A percentile compares a stretch with the other conserved stretches of the same genome.
These are phyloP conservation scores for Tamias sibiricus DNA, from an alignment of 2,113 vertebrate genomes.

Conservation along the genomic window DNA sequence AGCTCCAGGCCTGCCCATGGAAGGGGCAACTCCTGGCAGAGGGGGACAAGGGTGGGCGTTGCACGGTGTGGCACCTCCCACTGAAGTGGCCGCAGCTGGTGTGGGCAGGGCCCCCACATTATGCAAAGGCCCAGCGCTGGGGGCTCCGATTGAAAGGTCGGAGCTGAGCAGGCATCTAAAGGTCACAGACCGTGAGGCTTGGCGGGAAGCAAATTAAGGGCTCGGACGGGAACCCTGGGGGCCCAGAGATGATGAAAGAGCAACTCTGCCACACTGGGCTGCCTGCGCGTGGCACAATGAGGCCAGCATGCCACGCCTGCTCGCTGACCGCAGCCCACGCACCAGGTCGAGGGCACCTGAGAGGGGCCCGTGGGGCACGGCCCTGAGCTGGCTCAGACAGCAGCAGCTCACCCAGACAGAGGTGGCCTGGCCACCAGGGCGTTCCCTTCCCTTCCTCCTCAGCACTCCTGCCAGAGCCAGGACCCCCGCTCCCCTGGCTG, in stretches of 20 bases:
- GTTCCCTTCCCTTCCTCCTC: accelerated
- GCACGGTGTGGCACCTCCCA: accelerated
- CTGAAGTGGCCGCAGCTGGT: neutral
- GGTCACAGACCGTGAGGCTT: neutral
- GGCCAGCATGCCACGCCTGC: neutral
- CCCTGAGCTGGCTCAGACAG: accelerated
- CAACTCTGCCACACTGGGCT: neutral
- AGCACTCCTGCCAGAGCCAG: neutral
- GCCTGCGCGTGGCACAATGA: neutral
- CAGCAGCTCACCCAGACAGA: neutral
- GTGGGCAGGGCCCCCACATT: accelerated
- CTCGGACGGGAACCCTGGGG: constrained; percentile 14
- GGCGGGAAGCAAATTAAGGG: constrained; percentile 60
- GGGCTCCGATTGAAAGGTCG: constrained; percentile 32
- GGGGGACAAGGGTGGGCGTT: neutral
- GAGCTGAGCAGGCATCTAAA: neutral
- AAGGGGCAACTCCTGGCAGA: accelerated
- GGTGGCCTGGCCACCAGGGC: accelerated
- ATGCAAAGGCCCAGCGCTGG: neutral
- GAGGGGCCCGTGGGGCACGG: accelerated
- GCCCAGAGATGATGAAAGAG: constrained; percentile 18
- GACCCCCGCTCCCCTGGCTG: neutral
- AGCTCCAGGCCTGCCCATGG: accelerated
- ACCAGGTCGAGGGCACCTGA: neutral
- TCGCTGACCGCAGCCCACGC: neutral